Evolutionary conservation across 2,113 vertebrate species (phyloP), one percentile per base, ranked within the genome.

Genomic region (Ranitomeya variabilis): DNA sequence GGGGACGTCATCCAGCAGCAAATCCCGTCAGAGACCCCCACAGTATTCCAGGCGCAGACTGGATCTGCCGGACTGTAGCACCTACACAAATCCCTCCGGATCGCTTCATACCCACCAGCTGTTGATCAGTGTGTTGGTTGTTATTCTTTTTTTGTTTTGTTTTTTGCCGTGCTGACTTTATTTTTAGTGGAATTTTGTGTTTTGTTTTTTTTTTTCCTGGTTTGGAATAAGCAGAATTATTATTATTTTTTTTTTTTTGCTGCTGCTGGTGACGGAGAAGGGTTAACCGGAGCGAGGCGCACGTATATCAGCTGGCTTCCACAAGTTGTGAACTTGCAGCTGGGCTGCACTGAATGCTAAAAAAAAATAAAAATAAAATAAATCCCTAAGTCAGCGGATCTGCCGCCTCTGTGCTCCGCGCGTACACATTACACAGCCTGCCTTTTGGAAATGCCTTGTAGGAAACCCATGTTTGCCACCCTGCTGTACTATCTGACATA

Each of bases 361-460:
- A 76, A 5, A 5, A 5, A 45, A 45, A 3, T 2, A 45, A 45
- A 45, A 45, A 45, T 0, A 45, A 45, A 45, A 13, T 23, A 66
- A 85, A 55, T 89, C 90, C 91, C 90, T 0, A 90, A 91, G 92
- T 93, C 92, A 92, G 93, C 93, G 89, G 89, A 90, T 92, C 88
- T 85, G 90, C 93, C 92, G 92, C 91, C 90, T 86, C 94, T 92
- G 90, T 16, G 54, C 93, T 91, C 93, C 84, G 91, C 92, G 92
- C 82, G 92, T 31, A 92, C 91, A 89, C 92, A 94, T 92, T 92
- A 91, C 88, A 89, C 92, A 92, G 90, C 91, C 91, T 93, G 94
- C 95, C 93, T 94, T 95, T 94, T 94, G 94, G 95, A 96, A 95
- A 97, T 97, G 97, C 96, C 94, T 96, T 95, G 96, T 95, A 93